phyloP scores from a whole-genome alignment of 2,113 vertebrate genomes.

The Syngnathus typhle region DNA sequence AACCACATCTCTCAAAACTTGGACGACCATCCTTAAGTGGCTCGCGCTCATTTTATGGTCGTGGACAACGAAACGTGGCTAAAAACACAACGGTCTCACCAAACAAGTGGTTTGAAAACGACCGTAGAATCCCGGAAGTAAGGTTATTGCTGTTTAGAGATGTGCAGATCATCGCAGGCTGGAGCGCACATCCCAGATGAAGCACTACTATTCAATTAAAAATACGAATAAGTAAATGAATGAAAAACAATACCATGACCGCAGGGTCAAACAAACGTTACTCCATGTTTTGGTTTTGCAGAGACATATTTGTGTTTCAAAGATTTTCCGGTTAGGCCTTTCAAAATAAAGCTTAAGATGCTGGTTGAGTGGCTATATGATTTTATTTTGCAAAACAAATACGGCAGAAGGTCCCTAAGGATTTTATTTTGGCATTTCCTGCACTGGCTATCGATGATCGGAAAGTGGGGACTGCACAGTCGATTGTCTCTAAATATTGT shows the following conservation, averaged over 20 bases:
- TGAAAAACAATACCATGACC: not conserved
- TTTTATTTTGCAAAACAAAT: too few relatives aligned
- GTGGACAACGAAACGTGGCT: too few relatives aligned
- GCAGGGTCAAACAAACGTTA: not conserved
- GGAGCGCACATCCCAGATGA: not conserved
- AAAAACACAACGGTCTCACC: not conserved
- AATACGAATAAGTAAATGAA: not conserved
- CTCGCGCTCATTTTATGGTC: conserved; percentile 1
- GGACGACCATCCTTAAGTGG: conserved; percentile 3
- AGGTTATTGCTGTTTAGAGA: not conserved
- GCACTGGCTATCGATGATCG: too few relatives aligned
- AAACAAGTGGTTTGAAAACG: not conserved
- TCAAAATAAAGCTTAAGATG: not conserved
- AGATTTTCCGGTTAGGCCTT: not conserved
- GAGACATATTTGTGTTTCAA: not conserved
- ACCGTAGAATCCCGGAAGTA: conserved; percentile 12
- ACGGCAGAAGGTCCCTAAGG: too few relatives aligned
- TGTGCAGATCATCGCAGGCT: not conserved
- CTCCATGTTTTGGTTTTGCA: not conserved
- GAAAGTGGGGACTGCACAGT: too few relatives aligned
- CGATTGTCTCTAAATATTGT: too few relatives aligned
- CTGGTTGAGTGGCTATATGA: too few relatives aligned
- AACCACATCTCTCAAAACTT: conserved; percentile 17
- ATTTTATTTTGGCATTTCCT: too few relatives aligned
- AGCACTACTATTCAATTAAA: not conserved